These are phyloP conservation scores for Rhyacophila brunnea DNA, from an alignment of 1,140 invertebrate genomes.

Conservation along the genomic window DNA sequence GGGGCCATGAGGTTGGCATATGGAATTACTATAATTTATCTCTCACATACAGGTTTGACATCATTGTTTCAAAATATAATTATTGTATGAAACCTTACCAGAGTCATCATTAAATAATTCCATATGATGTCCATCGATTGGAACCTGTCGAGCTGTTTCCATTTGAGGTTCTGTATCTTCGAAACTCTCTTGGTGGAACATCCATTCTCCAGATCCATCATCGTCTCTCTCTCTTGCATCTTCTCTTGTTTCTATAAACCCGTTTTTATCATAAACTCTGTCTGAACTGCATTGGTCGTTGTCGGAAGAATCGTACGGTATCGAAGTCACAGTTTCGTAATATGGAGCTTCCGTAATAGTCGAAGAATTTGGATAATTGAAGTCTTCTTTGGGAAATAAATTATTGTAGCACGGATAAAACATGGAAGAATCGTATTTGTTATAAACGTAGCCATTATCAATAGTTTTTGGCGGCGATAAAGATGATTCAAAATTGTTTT, in stretches of 20 bases:
- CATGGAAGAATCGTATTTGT: no score
- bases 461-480: no score
- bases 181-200: not conserved
- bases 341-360: no score
- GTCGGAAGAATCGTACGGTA: constrained; percentile 14
- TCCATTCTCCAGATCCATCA: constrained; percentile 5
- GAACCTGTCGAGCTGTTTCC: not conserved
- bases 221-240: constrained; percentile 1
- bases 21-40: no score
- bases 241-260: not conserved
- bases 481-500: not conserved
- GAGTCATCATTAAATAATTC: constrained; percentile 21
- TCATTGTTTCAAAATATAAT: no score
- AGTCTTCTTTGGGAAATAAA: no score
- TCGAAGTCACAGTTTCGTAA: not conserved
- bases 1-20: no score
- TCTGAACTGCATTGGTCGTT: constrained; percentile 18
- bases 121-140: not conserved
- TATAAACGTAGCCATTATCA: no score
- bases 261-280: constrained; percentile 3
- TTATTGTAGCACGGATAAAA: no score
- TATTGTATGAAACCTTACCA: no score
- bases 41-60: no score
- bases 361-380: no score
- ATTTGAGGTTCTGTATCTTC: not conserved